These are phyloP conservation scores for Lophotriccus pileatus DNA, from an alignment of 2,797 vertebrate species.

Conservation along the genomic window DNA sequence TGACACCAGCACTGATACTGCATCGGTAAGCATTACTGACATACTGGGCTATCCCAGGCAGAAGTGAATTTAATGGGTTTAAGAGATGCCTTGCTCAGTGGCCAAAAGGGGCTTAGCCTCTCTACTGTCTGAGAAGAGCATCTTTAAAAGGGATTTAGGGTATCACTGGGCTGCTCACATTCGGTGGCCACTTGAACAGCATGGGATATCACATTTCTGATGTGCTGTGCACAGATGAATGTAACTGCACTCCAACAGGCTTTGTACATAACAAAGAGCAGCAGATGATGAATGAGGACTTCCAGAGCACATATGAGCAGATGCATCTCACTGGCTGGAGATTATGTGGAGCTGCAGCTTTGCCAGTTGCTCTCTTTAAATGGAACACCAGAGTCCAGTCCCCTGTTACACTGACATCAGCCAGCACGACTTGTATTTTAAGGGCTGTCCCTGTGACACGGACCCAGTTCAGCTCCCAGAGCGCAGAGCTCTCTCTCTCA, in stretches of 20 bases:
- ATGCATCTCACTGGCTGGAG: not conserved
- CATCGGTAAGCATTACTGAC: not conserved
- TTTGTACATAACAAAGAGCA: slow-evolving; percentile 1
- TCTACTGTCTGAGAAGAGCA: not conserved
- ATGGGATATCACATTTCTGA: not conserved
- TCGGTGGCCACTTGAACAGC: not conserved
- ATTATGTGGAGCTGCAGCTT: not conserved
- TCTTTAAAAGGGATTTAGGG: not conserved
- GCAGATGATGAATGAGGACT: slow-evolving; percentile 5
- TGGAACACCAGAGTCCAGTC: not conserved
- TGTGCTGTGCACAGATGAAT: not conserved
- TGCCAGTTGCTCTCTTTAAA: not conserved
- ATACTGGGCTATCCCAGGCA: not conserved
- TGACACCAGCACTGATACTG: not conserved
- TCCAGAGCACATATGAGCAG: not conserved
- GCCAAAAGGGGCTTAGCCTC: not conserved
- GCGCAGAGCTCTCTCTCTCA: not conserved
- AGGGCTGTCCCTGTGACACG: not conserved
- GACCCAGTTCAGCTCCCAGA: not conserved
- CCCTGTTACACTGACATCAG: not conserved
- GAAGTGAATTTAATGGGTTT: not conserved
- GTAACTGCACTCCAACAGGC: not conserved
- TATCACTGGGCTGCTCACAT: not conserved
- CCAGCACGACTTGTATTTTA: not conserved
- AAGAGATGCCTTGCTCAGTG: not conserved